These are phyloP conservation scores for Drosophila asahinai DNA, from an alignment of 1,140 invertebrate species.

Conservation along the genomic window DNA sequence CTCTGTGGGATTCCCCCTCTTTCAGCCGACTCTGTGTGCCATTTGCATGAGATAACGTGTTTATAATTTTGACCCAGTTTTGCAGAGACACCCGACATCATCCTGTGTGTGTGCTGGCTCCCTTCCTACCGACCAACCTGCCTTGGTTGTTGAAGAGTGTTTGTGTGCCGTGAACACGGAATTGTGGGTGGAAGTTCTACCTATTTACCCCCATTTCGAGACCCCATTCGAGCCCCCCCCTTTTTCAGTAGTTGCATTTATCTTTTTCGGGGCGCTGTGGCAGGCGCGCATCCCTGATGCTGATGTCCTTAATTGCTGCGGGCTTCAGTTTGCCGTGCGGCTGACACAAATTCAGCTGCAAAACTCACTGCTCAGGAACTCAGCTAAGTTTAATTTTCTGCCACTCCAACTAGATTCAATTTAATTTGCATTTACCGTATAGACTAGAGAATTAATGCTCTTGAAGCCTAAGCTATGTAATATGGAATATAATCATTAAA, in stretches of 20 bases:
- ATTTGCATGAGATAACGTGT: slow-evolving; percentile 81
- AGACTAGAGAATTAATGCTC: background rate
- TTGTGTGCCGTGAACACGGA: slow-evolving; percentile 34
- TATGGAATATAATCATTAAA: background rate
- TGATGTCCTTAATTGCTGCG: slow-evolving; percentile 79
- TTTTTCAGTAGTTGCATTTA: slow-evolving; percentile 48
- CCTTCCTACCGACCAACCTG: background rate
- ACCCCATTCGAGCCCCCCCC: background rate
- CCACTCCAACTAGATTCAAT: background rate
- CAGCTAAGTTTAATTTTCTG: slow-evolving; percentile 42
- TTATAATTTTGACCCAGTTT: slow-evolving; percentile 83
- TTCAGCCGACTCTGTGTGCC: slow-evolving; percentile 50
- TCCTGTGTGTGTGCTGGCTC: slow-evolving; percentile 11
- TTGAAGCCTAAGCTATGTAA: no score
- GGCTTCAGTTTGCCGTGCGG: slow-evolving; percentile 35
- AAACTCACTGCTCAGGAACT: background rate
- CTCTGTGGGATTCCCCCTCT: slow-evolving; percentile 12
- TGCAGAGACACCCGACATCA: slow-evolving; percentile 40
- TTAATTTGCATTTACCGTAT: background rate
- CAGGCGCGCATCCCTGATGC: slow-evolving; percentile 45
- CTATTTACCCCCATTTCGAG: slow-evolving; percentile 34
- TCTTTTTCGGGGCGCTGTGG: slow-evolving; percentile 55
- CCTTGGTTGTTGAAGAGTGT: slow-evolving; percentile 28
- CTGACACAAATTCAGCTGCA: slow-evolving; percentile 23
- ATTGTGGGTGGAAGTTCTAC: slow-evolving; percentile 53